phyloP scores from a whole-genome alignment of 2,888 invertebrate genomes.

The Habrosyne pyritoides region DNA sequence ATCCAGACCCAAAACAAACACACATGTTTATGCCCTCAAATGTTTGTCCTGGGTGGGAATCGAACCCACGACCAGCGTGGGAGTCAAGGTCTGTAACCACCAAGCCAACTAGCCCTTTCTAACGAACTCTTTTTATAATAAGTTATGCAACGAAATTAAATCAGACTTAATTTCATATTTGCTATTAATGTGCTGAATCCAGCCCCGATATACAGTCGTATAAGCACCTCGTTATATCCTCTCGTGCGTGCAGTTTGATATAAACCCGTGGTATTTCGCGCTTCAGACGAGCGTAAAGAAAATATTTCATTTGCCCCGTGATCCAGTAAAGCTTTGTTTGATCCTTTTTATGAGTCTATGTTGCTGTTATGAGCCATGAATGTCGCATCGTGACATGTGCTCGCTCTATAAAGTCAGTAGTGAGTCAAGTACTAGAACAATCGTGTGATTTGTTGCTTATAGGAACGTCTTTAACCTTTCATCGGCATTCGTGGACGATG shows the following conservation, averaged over 20 bases:
- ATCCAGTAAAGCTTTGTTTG: slow-evolving; percentile 61
- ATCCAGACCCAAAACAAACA: too few species aligned
- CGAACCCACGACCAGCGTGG: too few species aligned
- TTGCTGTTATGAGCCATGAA: slow-evolving; percentile 63
- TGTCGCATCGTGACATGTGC: slow-evolving; percentile 48
- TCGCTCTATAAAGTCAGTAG: slow-evolving; percentile 38
- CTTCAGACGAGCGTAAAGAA: slow-evolving; percentile 54
- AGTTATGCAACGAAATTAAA: neutral
- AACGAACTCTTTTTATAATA: neutral
- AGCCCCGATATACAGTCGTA: slow-evolving; percentile 49
- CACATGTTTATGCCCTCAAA: too few species aligned
- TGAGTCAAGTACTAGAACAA: slow-evolving; percentile 16
- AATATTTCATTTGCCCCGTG: slow-evolving; percentile 68
- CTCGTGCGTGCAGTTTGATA: slow-evolving; percentile 55
- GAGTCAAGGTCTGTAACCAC: too few species aligned
- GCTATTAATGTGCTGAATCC: slow-evolving; percentile 45
- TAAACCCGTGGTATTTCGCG: slow-evolving; percentile 48
- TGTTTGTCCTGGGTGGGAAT: too few species aligned
- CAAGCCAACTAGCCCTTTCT: too few species aligned
- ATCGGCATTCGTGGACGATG: too few species aligned
- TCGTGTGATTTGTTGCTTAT: slow-evolving; percentile 1
- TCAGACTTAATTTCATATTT: slow-evolving; percentile 1
- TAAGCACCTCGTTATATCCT: slow-evolving; percentile 53
- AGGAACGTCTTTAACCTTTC: neutral
- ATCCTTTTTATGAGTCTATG: slow-evolving; percentile 70